phyloP scores from a whole-genome alignment of 2,113 vertebrate genomes.

The Pao palembangensis region DNA sequence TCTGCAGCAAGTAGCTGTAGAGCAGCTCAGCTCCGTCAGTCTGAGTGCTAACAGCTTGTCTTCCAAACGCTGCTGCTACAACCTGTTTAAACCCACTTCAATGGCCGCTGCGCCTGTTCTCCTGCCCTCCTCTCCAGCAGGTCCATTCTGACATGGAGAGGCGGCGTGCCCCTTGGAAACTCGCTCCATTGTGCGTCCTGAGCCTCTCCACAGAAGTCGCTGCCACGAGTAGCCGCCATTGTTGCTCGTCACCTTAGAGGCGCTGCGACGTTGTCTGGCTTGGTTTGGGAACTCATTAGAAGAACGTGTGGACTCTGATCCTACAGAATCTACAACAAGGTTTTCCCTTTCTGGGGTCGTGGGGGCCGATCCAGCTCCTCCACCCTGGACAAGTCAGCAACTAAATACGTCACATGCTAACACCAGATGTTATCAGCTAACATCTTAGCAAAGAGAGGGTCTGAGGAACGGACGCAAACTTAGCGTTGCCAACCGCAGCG shows the following conservation, averaged over 20 bases:
- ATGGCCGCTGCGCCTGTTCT: conserved; percentile 1
- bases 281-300: too few species aligned
- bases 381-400: too few species aligned
- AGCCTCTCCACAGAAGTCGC: conserved; percentile 14
- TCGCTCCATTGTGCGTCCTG: not conserved
- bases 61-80: conserved; percentile 1
- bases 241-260: conserved; percentile 6
- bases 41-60: not conserved
- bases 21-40: not conserved
- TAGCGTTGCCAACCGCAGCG: too few species aligned
- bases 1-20: not conserved
- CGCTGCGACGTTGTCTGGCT: not conserved
- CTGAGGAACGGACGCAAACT: too few species aligned
- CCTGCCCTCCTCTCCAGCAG: conserved; percentile 3
- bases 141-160: conserved; percentile 1
- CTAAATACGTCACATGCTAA: too few species aligned
- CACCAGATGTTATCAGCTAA: too few species aligned
- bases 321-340: too few species aligned
- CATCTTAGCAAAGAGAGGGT: too few species aligned
- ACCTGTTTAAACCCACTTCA: not conserved
- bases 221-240: conserved; percentile 6
- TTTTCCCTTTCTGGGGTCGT: too few species aligned
- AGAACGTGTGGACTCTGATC: too few species aligned
- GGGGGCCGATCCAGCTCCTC: too few species aligned
- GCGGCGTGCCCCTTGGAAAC: conserved; percentile 4